Evolutionary conservation across 1,140 invertebrate species (phyloP).

Genomic region (Pygmarrhopalites habei): DNA sequence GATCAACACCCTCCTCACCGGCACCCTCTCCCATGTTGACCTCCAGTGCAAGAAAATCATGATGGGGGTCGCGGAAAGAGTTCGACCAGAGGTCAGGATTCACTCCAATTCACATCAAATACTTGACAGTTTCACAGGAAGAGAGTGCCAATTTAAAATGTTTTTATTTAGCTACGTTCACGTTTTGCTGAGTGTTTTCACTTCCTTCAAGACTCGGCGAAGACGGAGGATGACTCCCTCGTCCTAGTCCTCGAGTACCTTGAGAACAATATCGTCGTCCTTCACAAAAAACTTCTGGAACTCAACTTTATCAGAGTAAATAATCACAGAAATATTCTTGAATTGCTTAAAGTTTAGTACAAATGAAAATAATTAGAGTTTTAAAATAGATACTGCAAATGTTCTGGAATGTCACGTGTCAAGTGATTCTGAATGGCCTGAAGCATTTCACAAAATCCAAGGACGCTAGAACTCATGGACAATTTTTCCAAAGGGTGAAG

Average conservation of each 20-base stretch:
- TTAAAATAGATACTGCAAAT: conserved; percentile 27
- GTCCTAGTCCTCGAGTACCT: conserved; percentile 24
- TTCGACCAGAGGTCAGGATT: conserved; percentile 21
- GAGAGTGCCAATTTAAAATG: background rate
- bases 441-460: background rate
- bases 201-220: background rate
- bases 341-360: too few species aligned
- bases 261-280: conserved; percentile 27
- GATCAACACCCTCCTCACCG: conserved; percentile 12
- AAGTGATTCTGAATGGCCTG: background rate
- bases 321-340: too few species aligned
- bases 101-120: too few species aligned
- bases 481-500: conserved; percentile 14
- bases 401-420: conserved; percentile 28
- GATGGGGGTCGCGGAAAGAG: conserved; percentile 9
- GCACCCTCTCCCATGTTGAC: conserved; percentile 16
- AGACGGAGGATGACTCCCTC: conserved; percentile 9
- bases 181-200: background rate
- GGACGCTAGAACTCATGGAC: conserved; percentile 3
- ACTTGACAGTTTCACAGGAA: background rate
- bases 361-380: too few species aligned
- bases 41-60: conserved; percentile 20
- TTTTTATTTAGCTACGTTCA: too few species aligned
- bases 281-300: conserved; percentile 18
- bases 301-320: conserved; percentile 21